Evolutionary conservation across 1,140 invertebrate genomes (phyloP), one percentile per base, ranked within the genome.

Genomic region (Sycobia sp.): DNA sequence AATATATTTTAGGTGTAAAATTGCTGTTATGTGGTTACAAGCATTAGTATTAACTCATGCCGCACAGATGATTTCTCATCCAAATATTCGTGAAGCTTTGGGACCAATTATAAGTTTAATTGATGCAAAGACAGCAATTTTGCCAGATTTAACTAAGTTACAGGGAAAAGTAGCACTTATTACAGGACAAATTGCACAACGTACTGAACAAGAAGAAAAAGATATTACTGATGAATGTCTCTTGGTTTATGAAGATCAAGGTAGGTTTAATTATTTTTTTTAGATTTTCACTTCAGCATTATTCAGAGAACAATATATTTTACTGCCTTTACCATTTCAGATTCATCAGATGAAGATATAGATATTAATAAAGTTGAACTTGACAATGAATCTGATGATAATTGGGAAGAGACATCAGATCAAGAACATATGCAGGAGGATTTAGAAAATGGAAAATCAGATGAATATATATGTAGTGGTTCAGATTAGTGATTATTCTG

Each of bases 1-100:
- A 36, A 41, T 56, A 72, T 46, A 34, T 64, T 66, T 50, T 71
- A 89, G 87, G 69, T 84, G 86, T 66, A 81, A 84, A 72, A 84
- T 82, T 61, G 86, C 84, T 4, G 69, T 85, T 3, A 76, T 80
- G 38, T 90, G 89, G 89, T 66, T 90, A 25, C 83, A 85, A 69
- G 67, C 76, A 50, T 70, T 90, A 29, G 69, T 88, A n/a, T 75
- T 82, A 55, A 81, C 83, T 13, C 88, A 90, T 71, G 83, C 87
- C 0, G 85, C 85, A 55, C 82, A 88, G 51, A 68, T 90, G 16
- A 81, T 89, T 51, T 82, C 85, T 1, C 85, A 86, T 74, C 83
- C 86, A 11, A 78, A 84, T 41, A 69, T 85, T 25, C 73, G 76
- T 3, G 83, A 85, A n/a, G 59, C 84, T 22, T 76, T 90, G 36